These are phyloP conservation scores for Prunella strophiata DNA, from an alignment of 2,797 vertebrate species.

Conservation along the genomic window DNA sequence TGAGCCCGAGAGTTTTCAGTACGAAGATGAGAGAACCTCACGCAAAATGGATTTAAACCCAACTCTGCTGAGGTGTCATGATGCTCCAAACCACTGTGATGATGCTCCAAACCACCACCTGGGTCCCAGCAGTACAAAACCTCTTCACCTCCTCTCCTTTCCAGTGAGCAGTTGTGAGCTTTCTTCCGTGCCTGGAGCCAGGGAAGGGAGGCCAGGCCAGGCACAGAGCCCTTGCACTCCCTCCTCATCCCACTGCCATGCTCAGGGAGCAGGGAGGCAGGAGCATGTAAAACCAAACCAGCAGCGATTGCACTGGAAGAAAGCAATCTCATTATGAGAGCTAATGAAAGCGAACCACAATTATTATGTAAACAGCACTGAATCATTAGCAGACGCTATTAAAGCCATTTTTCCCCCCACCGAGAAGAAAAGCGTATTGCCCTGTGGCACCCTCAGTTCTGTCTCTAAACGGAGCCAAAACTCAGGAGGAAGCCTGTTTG, in stretches of 20 bases:
- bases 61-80: accelerated
- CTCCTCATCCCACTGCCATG: neutral
- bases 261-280: neutral
- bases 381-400: slow-evolving; percentile 8
- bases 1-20: neutral
- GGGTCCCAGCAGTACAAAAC: neutral
- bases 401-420: neutral
- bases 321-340: slow-evolving; percentile 36
- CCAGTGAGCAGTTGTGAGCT: neutral
- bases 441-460: neutral
- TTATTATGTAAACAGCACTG: slow-evolving; percentile 32
- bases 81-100: neutral
- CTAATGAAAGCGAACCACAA: slow-evolving; percentile 36
- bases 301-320: neutral
- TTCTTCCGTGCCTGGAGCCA: accelerated
- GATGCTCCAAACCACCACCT: neutral
- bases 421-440: neutral
- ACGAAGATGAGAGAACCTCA: neutral
- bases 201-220: neutral
- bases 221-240: neutral
- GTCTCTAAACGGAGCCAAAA: neutral
- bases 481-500: neutral
- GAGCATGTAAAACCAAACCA: neutral
- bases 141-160: neutral
- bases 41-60: neutral